Percentiles rank a stretch among this genome's conserved stretches.
These are phyloP conservation scores for Sinocyclocheilus rhinocerous DNA, from an alignment of 2,113 vertebrate species.

Conservation along the genomic window DNA sequence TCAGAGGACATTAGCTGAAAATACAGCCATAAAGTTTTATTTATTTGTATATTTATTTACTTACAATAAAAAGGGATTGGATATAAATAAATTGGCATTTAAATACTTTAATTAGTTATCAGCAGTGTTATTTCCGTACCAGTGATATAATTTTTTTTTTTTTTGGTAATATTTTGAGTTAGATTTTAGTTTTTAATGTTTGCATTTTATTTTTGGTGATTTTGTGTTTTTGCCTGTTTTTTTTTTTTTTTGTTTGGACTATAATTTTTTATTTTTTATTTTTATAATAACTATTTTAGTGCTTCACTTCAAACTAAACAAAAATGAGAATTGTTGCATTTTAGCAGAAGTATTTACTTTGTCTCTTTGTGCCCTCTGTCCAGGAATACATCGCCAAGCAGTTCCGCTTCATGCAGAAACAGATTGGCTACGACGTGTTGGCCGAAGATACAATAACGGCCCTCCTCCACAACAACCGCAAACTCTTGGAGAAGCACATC, in stretches of 20 bases:
- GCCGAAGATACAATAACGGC: slow-evolving; percentile 98
- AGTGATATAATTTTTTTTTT: not conserved
- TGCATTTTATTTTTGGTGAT: not conserved
- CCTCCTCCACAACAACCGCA: slow-evolving; percentile 95
- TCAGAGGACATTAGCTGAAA: too few relatives aligned
- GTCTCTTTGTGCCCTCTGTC: not conserved
- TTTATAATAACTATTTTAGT: too few relatives aligned
- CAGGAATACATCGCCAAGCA: slow-evolving; percentile 99
- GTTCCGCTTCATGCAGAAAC: slow-evolving; percentile 99
- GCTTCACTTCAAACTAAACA: not conserved
- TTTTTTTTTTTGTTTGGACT: too few relatives aligned
- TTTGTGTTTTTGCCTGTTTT: too few relatives aligned
- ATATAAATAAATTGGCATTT: not conserved
- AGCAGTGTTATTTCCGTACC: not conserved
- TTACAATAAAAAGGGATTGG: not conserved
- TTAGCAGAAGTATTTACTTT: not conserved
- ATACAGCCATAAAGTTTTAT: too few relatives aligned
- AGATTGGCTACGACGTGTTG: slow-evolving; percentile 98
- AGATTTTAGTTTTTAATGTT: not conserved
- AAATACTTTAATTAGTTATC: not conserved
- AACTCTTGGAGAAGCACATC: slow-evolving; percentile 97
- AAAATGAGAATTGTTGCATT: not conserved
- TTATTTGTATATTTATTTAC: too few relatives aligned
- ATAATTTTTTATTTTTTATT: too few relatives aligned
- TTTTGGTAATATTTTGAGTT: not conserved